These are phyloP conservation scores for Dinocampus coccinellae DNA, from an alignment of 2,888 invertebrate genomes.

Conservation along the genomic window DNA sequence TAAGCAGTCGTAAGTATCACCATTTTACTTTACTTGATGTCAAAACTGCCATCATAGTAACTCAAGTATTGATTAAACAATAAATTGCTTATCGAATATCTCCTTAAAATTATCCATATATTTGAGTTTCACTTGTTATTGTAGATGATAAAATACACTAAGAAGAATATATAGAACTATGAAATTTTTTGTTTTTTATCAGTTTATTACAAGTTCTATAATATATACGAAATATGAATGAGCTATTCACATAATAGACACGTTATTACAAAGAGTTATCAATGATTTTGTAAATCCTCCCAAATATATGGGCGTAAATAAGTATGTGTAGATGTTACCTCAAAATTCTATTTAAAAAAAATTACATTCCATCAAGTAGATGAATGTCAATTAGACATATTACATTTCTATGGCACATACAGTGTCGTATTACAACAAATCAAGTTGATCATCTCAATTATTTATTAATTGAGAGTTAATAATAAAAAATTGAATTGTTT, in stretches of 20 bases:
- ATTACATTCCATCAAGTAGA: neutral
- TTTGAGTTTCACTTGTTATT: neutral
- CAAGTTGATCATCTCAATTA: neutral
- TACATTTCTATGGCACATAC: neutral
- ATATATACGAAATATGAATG: conserved; percentile 2
- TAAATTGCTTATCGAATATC: neutral
- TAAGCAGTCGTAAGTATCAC: conserved; percentile 58
- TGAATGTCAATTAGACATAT: conserved; percentile 1
- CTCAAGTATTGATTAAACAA: conserved; percentile 29
- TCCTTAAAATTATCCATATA: neutral
- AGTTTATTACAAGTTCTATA: conserved; percentile 4
- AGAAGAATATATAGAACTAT: neutral
- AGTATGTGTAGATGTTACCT: conserved; percentile 8
- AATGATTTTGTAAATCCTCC: neutral
- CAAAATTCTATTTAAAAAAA: conserved; percentile 21
- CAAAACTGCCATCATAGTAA: neutral
- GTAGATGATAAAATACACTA: neutral
- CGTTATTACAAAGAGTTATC: conserved; percentile 2
- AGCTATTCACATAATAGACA: neutral
- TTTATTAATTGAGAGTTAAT: too few species aligned
- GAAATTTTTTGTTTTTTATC: neutral
- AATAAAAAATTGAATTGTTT: too few species aligned
- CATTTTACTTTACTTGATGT: conserved; percentile 46
- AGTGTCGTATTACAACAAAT: neutral
- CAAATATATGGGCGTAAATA: conserved; percentile 1